Percentiles rank a stretch among this genome's conserved stretches.
phyloP scores from a whole-genome alignment of 2,113 vertebrate species.

The Saiga tatarica region DNA sequence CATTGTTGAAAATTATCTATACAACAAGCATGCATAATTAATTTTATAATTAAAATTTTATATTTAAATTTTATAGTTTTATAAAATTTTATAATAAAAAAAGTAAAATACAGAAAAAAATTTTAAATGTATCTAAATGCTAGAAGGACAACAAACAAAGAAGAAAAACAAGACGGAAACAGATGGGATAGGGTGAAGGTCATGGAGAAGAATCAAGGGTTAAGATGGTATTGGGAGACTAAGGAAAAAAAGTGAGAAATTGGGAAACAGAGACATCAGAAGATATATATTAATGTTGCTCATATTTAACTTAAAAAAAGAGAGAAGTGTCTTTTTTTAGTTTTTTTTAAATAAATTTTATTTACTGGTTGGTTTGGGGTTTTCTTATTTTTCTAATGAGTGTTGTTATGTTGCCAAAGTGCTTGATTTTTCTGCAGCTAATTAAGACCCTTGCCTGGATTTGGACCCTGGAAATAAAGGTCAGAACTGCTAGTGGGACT shows the following conservation, averaged over 20 bases:
- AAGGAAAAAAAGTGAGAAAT: neutral
- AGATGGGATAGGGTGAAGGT: neutral
- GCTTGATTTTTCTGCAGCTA: constrained; percentile 62
- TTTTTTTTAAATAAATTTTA: constrained; percentile 1
- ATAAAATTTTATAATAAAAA: neutral
- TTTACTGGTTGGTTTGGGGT: constrained; percentile 18
- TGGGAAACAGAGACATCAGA: neutral
- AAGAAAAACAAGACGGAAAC: neutral
- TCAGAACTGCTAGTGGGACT: constrained; percentile 43
- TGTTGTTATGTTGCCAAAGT: constrained; percentile 60
- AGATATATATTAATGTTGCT: constrained; percentile 15
- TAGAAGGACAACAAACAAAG: neutral
- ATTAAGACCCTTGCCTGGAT: constrained; percentile 71
- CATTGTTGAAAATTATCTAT: neutral
- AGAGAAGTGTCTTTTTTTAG: neutral
- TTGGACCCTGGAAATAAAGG: constrained; percentile 69
- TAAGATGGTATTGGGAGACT: neutral
- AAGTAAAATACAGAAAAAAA: neutral
- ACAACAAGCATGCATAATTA: neutral
- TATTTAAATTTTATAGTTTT: neutral
- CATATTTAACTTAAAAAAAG: neutral
- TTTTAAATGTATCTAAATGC: neutral
- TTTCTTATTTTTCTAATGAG: constrained; percentile 49
- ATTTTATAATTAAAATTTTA: neutral
- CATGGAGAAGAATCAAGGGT: neutral